Base-by-base conservation (phyloP, 2,797 vertebrate species). In the Oreonectes daqikongensis region DNA sequence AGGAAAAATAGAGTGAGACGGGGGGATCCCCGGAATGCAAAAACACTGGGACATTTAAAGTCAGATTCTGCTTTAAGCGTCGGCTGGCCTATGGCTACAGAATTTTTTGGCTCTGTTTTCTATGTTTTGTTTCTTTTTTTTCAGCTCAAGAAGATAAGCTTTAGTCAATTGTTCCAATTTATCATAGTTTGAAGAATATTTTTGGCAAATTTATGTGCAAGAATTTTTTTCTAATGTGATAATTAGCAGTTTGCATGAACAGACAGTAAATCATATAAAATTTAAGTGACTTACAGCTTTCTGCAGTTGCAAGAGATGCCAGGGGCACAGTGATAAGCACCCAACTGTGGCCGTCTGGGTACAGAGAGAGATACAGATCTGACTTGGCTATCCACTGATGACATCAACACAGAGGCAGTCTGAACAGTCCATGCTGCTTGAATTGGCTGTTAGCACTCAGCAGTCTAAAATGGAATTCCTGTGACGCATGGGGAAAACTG, bases 1-100 rank as follows among this genome's bases (percentile, higher is more conserved):
- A 73, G 88, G 88, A 91, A 86, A 90, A 84, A 88, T 89, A 90
- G 84, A 77, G 81, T 70, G 81, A 84, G 75, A 76, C 68, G 53
- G 70, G 78, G 77, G 75, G 71, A 69, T 72, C 68, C 76, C 72
- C 79, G 46, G 76, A 81, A 79, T 69, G 74, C 57, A 69, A 59
- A 79, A 69, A 80, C 81, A 83, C 79, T 66, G 70, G 40, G 69
- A 59, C 72, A 75, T 81, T 69, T 72, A 76, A 61, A 12, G 38
- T 67, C 50, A 79, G 64, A 50, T 32, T 71, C 12, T 24, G 24
- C 57, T 32, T 44, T 11, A 69, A 74, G 76, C 50, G 67, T 83
- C 76, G 79, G 79, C 79, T 85, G 84, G 78, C 79, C 40, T 44
- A 6, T 64, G 42, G 68, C 68, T 72, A 83, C 68, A 60, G 8